Conservation (phyloP, 2,113 vertebrate genomes). For the human region DNA sequence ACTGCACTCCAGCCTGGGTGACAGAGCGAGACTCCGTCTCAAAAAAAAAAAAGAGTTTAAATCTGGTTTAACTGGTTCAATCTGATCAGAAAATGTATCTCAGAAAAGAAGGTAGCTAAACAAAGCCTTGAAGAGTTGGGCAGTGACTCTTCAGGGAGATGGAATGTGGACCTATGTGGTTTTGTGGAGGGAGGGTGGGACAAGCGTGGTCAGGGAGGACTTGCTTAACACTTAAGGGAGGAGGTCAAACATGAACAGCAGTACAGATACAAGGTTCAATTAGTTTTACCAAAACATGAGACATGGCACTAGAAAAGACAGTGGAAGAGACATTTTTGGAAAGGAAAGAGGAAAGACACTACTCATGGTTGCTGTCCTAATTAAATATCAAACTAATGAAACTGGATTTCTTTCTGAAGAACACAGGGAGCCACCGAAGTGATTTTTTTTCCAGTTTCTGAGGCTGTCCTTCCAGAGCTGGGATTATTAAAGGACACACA, state of each 20-base stretch:
- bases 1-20: no score
- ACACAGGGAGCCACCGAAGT: neutral
- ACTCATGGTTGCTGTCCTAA: neutral
- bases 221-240: neutral
- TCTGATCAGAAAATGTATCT: neutral
- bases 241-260: neutral
- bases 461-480: neutral
- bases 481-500: neutral
- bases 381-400: neutral
- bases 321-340: neutral
- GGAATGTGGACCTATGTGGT: neutral
- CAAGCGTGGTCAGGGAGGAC: neutral
- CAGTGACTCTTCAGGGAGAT: neutral
- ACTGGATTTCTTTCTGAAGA: neutral
- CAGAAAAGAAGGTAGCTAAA: neutral
- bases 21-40: no score
- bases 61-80: neutral
- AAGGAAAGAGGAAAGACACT: neutral
- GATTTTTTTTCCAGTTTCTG: neutral
- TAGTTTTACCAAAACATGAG: neutral
- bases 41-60: neutral
- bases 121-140: neutral
- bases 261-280: neutral
- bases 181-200: neutral
- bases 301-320: neutral